Percentiles rank a stretch among this genome's conserved stretches.
These are phyloP conservation scores for Drosophila subsilvestris DNA, from an alignment of 2,888 invertebrate species.

Conservation along the genomic window DNA sequence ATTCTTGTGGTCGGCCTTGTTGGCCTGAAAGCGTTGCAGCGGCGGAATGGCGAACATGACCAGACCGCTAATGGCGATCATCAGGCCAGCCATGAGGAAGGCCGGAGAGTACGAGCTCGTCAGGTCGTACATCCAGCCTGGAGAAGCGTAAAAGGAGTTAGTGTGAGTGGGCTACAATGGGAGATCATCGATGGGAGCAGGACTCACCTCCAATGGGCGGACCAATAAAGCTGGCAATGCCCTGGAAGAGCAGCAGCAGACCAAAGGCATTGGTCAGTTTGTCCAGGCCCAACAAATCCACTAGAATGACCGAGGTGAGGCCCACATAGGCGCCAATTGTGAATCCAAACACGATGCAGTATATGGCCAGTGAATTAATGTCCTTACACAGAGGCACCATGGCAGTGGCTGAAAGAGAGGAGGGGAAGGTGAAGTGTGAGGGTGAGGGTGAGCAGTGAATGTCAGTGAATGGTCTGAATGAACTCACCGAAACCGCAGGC, in stretches of 20 bases:
- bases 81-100: slow-evolving; percentile 93
- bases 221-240: slow-evolving; percentile 95
- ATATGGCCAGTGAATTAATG: slow-evolving; percentile 90
- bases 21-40: slow-evolving; percentile 85
- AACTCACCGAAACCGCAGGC: slow-evolving; percentile 93
- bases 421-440: neutral
- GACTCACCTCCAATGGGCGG: slow-evolving; percentile 95
- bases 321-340: slow-evolving; percentile 98
- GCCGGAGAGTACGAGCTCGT: slow-evolving; percentile 92
- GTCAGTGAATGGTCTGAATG: neutral
- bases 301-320: slow-evolving; percentile 97
- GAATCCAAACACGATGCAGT: slow-evolving; percentile 93
- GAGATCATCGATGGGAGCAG: neutral
- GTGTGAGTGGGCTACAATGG: neutral
- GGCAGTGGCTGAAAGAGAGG: slow-evolving; percentile 88
- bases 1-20: slow-evolving; percentile 54
- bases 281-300: slow-evolving; percentile 96
- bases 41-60: slow-evolving; percentile 94
- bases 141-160: neutral
- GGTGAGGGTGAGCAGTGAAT: neutral
- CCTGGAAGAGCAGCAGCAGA: slow-evolving; percentile 95
- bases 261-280: slow-evolving; percentile 98
- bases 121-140: slow-evolving; percentile 92
- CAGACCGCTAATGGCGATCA: slow-evolving; percentile 93
- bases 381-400: slow-evolving; percentile 90